These are phyloP conservation scores for Pollenia amentaria DNA, from an alignment of 2,888 invertebrate species.

Conservation along the genomic window DNA sequence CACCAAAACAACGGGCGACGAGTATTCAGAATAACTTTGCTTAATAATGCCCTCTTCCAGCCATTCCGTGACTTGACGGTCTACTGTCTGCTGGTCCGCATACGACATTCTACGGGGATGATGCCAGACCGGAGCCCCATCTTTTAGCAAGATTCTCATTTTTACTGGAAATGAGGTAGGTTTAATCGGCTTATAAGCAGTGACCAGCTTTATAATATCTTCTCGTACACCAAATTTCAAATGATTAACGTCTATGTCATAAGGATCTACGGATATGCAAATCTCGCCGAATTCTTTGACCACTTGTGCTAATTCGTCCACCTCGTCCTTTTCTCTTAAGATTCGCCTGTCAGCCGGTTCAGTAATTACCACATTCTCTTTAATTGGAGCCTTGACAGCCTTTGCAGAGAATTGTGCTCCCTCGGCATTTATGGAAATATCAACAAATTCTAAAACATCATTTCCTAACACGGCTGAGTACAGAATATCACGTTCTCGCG, in stretches of 20 bases:
- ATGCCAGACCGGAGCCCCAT: conserved; percentile 77
- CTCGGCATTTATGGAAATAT: conserved; percentile 3
- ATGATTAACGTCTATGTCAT: neutral
- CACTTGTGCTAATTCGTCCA: no score
- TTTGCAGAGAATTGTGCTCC: conserved; percentile 14
- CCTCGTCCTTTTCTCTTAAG: neutral
- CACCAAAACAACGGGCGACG: conserved; percentile 39
- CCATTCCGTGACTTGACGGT: conserved; percentile 51
- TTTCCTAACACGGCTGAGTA: conserved; percentile 32
- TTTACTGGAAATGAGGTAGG: neutral
- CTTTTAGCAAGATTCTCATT: conserved; percentile 44
- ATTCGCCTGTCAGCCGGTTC: neutral
- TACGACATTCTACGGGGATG: conserved; percentile 75
- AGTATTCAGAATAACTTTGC: conserved; percentile 30
- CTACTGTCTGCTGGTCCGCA: conserved; percentile 68
- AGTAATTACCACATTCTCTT: neutral
- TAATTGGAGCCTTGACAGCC: neutral
- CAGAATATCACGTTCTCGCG: conserved; percentile 10
- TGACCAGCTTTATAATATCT: no score
- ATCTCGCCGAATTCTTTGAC: neutral
- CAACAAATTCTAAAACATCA: neutral
- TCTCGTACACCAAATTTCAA: no score
- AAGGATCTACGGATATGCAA: neutral
- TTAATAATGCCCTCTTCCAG: conserved; percentile 25
- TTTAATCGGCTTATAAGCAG: conserved; percentile 78